Conservation (phyloP, 2,113 vertebrate species). For the Oenanthe oenanthe region DNA sequence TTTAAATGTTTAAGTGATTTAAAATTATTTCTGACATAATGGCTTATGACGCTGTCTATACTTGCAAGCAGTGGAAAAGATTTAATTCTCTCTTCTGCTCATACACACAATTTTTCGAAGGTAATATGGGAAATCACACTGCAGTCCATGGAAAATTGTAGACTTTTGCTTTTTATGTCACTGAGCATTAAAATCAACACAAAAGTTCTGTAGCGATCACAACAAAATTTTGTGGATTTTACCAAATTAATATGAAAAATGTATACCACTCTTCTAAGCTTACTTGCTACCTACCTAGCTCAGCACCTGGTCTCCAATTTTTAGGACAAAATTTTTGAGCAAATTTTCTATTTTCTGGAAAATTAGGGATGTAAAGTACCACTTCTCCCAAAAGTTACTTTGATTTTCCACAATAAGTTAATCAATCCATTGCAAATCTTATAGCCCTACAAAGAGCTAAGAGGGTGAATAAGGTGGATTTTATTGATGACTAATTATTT, state of each 20-base stretch:
- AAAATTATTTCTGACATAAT: constrained; percentile 65
- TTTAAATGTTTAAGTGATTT: constrained; percentile 73
- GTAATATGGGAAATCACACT: background rate
- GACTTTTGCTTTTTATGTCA: background rate
- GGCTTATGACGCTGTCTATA: background rate
- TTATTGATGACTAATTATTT: background rate
- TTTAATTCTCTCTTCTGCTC: background rate
- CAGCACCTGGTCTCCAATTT: background rate
- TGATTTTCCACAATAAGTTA: background rate
- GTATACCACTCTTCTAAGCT: background rate
- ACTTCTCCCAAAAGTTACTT: background rate
- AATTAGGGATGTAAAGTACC: background rate
- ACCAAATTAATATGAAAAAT: background rate
- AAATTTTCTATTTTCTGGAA: background rate
- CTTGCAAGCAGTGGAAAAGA: background rate
- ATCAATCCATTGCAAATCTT: background rate
- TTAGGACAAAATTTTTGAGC: background rate
- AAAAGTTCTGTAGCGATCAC: background rate
- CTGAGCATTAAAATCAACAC: background rate
- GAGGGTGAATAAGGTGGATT: background rate
- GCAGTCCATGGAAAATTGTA: background rate
- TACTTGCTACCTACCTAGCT: background rate
- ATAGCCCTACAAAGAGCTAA: background rate
- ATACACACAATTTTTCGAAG: background rate
- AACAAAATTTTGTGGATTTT: background rate